Evolutionary conservation across 2,113 vertebrate genomes (phyloP).

Genomic region (Zosterops lateralis): DNA sequence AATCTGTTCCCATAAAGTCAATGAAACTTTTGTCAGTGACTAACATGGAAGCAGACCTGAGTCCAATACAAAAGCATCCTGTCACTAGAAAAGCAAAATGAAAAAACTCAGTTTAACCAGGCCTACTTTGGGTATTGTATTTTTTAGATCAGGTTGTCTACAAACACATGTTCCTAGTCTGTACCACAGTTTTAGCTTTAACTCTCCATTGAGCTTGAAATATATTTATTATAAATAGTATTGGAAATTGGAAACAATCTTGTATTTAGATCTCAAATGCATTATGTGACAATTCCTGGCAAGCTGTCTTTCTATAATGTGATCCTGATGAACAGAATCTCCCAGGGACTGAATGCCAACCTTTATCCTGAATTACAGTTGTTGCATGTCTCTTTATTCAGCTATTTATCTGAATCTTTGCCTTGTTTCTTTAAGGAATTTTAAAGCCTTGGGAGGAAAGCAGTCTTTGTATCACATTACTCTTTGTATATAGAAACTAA

Average conservation of each 20-base stretch:
- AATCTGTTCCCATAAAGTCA: neutral
- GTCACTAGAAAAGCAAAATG: neutral
- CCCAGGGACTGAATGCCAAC: neutral
- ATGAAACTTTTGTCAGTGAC: neutral
- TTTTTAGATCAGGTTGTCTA: neutral
- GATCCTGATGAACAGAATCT: neutral
- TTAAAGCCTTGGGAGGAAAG: neutral
- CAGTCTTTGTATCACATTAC: neutral
- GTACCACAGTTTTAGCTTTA: neutral
- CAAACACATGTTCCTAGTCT: neutral
- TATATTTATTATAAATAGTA: neutral
- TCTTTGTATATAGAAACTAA: neutral
- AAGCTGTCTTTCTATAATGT: neutral
- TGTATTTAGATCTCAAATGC: neutral
- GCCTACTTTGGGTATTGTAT: neutral
- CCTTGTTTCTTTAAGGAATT: neutral
- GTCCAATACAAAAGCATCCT: neutral
- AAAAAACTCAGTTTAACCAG: neutral
- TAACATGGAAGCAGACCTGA: neutral
- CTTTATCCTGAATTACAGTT: neutral
- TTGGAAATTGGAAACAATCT: neutral
- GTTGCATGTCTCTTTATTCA: neutral
- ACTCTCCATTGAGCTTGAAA: neutral
- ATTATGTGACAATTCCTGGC: neutral
- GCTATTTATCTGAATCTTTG: neutral